Conservation (phyloP, 2,113 vertebrate genomes). For the Semnornis frantzii region DNA sequence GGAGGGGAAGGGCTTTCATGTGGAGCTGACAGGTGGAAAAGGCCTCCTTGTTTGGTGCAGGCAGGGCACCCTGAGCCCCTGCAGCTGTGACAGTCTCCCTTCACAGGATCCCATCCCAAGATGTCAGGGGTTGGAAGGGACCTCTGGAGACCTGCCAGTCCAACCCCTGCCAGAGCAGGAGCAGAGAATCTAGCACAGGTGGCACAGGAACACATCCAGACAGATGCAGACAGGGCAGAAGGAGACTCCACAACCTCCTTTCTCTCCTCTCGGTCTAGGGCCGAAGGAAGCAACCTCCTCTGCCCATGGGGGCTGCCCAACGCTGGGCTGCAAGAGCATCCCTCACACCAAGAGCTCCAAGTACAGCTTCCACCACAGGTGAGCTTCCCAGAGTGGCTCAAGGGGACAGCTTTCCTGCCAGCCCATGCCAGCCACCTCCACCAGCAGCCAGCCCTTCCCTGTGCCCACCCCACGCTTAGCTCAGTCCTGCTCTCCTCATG, state of each 20-base stretch:
- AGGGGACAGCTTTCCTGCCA: not conserved
- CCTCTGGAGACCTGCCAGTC: no score
- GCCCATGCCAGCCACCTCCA: accelerated
- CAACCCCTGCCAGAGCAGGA: no score
- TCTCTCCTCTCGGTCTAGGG: slow-evolving; percentile 68
- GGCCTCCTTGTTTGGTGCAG: not conserved
- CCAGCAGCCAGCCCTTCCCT: not conserved
- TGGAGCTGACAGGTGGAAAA: not conserved
- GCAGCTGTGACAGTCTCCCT: not conserved
- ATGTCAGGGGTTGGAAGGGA: no score
- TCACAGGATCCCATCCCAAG: no score
- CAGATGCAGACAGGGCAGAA: no score
- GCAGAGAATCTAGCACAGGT: no score
- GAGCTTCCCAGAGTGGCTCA: not conserved
- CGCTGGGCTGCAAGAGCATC: slow-evolving; percentile 86
- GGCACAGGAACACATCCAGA: no score
- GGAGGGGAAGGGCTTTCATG: not conserved
- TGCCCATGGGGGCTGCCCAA: slow-evolving; percentile 78
- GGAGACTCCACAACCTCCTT: not conserved
- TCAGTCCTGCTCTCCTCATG: not conserved
- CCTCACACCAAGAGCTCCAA: slow-evolving; percentile 88
- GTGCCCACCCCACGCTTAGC: not conserved
- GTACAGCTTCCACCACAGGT: slow-evolving; percentile 98
- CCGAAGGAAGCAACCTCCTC: slow-evolving; percentile 81
- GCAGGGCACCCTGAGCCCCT: not conserved